phyloP scores from a whole-genome alignment of 2,113 vertebrate species.

The Dasypus novemcinctus region DNA sequence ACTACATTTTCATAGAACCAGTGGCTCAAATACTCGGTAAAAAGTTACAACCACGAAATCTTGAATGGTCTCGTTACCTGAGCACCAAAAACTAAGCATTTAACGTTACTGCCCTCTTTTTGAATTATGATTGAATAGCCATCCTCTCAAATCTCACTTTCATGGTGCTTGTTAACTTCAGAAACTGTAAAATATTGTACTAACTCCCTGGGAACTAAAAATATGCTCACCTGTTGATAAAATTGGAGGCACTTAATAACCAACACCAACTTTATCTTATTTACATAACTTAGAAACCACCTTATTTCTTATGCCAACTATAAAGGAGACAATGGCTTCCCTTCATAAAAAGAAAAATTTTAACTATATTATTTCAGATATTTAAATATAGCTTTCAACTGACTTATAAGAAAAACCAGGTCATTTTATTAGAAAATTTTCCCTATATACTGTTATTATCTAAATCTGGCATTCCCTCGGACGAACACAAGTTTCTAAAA shows the following conservation, averaged over 20 bases:
- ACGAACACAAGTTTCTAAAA: neutral
- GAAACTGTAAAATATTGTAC: neutral
- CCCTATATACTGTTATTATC: neutral
- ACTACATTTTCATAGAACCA: neutral
- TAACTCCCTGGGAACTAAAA: constrained; percentile 36
- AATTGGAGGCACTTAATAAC: neutral
- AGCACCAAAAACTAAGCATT: constrained; percentile 41
- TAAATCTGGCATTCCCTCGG: neutral
- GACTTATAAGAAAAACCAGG: neutral
- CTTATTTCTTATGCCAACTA: neutral
- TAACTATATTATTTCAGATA: neutral
- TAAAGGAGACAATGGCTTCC: neutral
- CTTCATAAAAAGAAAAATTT: constrained; percentile 6
- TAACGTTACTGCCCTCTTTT: neutral
- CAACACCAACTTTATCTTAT: neutral
- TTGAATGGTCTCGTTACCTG: neutral
- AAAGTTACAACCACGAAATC: neutral
- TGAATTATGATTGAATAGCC: neutral
- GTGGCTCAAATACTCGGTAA: neutral
- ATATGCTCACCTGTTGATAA: constrained; percentile 6
- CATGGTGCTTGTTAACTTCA: neutral
- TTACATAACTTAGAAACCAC: neutral
- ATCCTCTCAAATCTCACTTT: neutral
- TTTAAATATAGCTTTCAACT: constrained; percentile 14
- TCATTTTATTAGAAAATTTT: neutral